Evolutionary conservation across 2,888 invertebrate species (phyloP).

Genomic region (Spisula solida): DNA sequence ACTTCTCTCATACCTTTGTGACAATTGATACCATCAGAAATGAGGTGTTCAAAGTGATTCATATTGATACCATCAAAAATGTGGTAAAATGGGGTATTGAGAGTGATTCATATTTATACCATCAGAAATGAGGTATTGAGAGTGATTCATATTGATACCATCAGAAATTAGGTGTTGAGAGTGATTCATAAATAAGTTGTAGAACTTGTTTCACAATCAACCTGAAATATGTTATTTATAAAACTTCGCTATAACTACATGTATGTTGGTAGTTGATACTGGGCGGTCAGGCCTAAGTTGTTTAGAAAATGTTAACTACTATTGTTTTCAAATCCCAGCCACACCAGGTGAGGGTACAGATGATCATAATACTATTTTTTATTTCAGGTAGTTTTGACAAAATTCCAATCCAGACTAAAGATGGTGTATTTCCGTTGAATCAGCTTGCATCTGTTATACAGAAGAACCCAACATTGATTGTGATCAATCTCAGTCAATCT

Average conservation of each 20-base stretch:
- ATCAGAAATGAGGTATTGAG: no score
- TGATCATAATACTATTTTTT: background rate
- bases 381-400: conserved; percentile 92
- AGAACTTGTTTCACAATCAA: background rate
- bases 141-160: no score
- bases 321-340: no score
- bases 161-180: background rate
- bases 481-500: conserved; percentile 94
- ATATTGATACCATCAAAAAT: background rate
- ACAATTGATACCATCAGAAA: no score
- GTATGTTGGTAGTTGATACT: no score
- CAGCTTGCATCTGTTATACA: conserved; percentile 95
- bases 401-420: conserved; percentile 92
- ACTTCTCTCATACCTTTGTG: no score
- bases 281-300: no score
- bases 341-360: no score
- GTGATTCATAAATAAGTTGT: background rate
- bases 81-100: background rate
- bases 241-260: background rate
- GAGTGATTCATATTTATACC: background rate
- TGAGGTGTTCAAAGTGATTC: no score
- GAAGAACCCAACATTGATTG: conserved; percentile 95
- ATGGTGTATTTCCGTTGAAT: conserved; percentile 91
- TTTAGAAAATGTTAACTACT: no score
- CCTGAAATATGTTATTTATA: background rate